Percentiles rank a stretch among this genome's conserved stretches.
These are phyloP conservation scores for Rhinolophus ferrumequinum DNA, from an alignment of 2,113 vertebrate species.

Conservation along the genomic window DNA sequence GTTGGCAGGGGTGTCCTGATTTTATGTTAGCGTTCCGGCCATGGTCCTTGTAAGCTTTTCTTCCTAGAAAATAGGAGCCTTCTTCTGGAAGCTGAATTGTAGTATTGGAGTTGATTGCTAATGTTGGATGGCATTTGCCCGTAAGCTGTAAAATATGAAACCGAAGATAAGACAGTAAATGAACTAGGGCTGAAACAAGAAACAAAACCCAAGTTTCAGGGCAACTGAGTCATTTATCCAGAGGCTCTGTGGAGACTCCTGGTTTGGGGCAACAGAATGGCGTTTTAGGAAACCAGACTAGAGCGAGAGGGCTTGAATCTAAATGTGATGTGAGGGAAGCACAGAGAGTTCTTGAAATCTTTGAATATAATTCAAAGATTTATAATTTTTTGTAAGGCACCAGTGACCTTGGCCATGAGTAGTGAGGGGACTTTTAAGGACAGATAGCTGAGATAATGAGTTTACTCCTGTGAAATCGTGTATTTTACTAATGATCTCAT, in stretches of 20 bases:
- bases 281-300: background rate
- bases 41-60: background rate
- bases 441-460: background rate
- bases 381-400: background rate
- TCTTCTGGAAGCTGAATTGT: background rate
- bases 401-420: background rate
- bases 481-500: background rate
- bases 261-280: background rate
- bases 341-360: background rate
- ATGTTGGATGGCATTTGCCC: background rate
- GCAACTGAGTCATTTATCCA: background rate
- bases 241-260: background rate
- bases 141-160: slow-evolving; percentile 15
- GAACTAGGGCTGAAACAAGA: background rate
- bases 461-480: background rate
- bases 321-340: background rate
- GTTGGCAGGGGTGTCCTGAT: background rate
- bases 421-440: background rate
- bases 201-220: background rate
- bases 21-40: background rate
- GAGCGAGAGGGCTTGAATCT: background rate
- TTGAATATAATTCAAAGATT: background rate
- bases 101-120: background rate
- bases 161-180: background rate
- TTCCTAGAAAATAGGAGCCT: background rate